These are phyloP conservation scores for Sterrhoptilus dennistouni DNA, from an alignment of 2,113 vertebrate species.

Conservation along the genomic window DNA sequence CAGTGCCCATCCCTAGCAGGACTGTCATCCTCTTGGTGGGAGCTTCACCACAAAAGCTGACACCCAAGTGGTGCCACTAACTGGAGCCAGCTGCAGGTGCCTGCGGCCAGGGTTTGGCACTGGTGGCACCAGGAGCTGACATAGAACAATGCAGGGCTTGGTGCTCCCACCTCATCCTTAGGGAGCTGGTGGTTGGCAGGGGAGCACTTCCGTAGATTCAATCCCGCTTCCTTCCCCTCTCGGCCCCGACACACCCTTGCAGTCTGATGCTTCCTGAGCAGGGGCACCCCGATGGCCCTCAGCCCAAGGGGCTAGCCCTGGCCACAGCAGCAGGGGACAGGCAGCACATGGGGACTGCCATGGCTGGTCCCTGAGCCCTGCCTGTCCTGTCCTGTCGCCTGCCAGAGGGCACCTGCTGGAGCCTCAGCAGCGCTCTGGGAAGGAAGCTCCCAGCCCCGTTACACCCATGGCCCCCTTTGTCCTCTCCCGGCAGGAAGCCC, in stretches of 20 bases:
- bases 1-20: background rate
- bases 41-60: background rate
- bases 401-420: accelerated
- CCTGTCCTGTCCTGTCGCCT: background rate
- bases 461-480: background rate
- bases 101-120: background rate
- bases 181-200: background rate
- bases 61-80: background rate
- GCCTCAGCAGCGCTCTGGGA: accelerated
- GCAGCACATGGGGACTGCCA: background rate
- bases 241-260: background rate
- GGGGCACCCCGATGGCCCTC: background rate
- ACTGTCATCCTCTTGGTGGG: background rate
- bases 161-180: background rate
- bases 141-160: background rate
- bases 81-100: background rate
- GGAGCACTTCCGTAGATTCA: slow-evolving; percentile 51
- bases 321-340: background rate
- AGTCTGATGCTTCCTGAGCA: accelerated
- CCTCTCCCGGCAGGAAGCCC: background rate
- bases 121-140: background rate
- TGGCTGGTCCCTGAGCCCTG: background rate
- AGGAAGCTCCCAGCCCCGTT: background rate
- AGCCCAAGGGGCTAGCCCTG: accelerated
- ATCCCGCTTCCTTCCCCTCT: slow-evolving; percentile 18